Evolutionary conservation across 2,113 vertebrate species (phyloP), one percentile per base, ranked within the genome.

Genomic region (Chrysemys picta): DNA sequence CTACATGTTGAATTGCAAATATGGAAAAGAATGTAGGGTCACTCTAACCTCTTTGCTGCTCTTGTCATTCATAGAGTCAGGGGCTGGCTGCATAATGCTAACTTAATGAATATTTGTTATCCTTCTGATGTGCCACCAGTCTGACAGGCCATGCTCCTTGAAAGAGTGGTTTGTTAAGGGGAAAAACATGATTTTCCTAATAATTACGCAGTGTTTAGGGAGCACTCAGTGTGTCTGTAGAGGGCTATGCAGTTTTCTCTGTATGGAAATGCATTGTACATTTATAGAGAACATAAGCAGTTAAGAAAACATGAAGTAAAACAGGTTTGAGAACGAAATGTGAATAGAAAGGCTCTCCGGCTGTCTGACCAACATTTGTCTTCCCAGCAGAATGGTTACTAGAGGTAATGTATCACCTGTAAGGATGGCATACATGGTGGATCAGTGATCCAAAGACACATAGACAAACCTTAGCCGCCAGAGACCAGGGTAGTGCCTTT

Each of bases 41-140:
- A 94, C 78, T 47, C 56, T 17, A 4, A 16, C 22, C 87, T 0
- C 0, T 47, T 47, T 57, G 16, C 54, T 0, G 0, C 42, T 2
- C 75, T 89, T 69, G 82, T 2, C 1, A 0, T 38, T 69, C 80
- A 9, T 57, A 45, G 38, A 84, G 2, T 47, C 1, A 29, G 2
- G 65, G 81, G 31, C 52, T 38, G 89, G 89, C 79, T 87, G 75
- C 0, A 1, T 10, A 12, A 4, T 25, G 76, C 35, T 88, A 84
- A 4, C 85, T 76, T 1, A 19, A 38, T 22, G 62, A 80, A 54
- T 13, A 56, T 53, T 72, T n/a, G 2, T 29, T 52, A 35, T 49
- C 29, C 57, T 78, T 13, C 85, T 50, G 65, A 42, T 24, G 38
- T 57, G 52, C 42, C 52, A 1, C 49, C 76, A 54, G 5, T 52